These are phyloP conservation scores for Drosophila bipectinata DNA, from an alignment of 1,140 invertebrate genomes.

Conservation along the genomic window DNA sequence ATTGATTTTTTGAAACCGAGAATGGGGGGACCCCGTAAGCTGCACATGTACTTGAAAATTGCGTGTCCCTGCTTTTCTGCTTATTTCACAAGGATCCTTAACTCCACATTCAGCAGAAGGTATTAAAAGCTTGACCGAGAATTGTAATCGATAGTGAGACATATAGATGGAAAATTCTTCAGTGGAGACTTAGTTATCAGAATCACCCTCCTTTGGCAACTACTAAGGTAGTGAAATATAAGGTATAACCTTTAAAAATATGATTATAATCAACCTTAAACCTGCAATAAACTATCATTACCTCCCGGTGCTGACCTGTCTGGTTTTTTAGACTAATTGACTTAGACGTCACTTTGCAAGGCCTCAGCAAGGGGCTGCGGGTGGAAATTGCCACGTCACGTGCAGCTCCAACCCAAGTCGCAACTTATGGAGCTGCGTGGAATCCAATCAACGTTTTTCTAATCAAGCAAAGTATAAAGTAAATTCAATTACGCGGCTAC, in stretches of 20 bases:
- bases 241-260: not conserved
- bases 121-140: no score
- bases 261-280: not conserved
- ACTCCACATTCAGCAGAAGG: no score
- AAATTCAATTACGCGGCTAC: slow-evolving; percentile 82
- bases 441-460: slow-evolving; percentile 77
- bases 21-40: no score
- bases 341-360: slow-evolving; percentile 16
- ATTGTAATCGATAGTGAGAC: no score
- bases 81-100: no score
- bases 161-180: no score
- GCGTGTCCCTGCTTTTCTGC: no score
- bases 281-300: slow-evolving; percentile 5
- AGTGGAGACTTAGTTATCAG: no score
- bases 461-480: slow-evolving; percentile 80
- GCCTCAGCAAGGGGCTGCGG: not conserved
- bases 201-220: no score
- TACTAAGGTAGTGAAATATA: not conserved
- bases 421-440: slow-evolving; percentile 40
- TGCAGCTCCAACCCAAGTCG: not conserved
- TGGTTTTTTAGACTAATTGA: slow-evolving; percentile 24
- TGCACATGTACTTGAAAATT: no score
- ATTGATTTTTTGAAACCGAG: no score
- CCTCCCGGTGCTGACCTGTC: not conserved
- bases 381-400: not conserved